Conservation (phyloP, 2,888 invertebrate genomes). For the Pocota personata region DNA sequence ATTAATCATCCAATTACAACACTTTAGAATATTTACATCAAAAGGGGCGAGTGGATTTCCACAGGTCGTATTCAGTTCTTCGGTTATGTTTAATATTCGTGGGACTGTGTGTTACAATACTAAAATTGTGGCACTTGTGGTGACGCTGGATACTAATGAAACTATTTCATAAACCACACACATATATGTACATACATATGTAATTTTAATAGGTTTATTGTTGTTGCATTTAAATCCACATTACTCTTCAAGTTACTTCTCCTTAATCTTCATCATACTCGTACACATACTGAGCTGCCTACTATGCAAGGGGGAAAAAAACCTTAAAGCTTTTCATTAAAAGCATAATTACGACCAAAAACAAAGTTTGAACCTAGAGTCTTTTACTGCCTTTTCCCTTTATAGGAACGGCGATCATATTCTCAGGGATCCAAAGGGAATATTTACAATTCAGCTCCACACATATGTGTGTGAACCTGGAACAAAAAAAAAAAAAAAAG, state of each 20-base stretch:
- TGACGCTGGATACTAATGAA: no score
- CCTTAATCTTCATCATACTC: not conserved
- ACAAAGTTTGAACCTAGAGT: conserved; percentile 38
- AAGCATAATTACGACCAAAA: conserved; percentile 53
- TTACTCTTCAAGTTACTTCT: not conserved
- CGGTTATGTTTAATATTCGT: no score
- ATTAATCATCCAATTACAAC: no score
- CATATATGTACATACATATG: no score
- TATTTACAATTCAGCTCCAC: conserved; percentile 37
- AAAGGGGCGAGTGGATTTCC: no score
- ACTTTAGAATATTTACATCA: no score
- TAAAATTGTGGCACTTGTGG: no score
- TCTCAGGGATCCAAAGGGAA: conserved; percentile 41
- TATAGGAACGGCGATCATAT: conserved; percentile 27
- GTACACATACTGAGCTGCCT: not conserved
- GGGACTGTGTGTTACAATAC: not conserved
- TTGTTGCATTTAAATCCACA: not conserved
- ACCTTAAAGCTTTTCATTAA: conserved; percentile 40
- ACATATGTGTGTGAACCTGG: conserved; percentile 10
- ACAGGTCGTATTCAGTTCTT: no score
- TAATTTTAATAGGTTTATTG: not conserved
- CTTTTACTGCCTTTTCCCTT: conserved; percentile 37
- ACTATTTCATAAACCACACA: no score
- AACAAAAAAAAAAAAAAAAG: conserved; percentile 33
- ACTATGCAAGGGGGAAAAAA: not conserved